Evolutionary conservation across 2,113 vertebrate species (phyloP).

Genomic region (Myotis davidii): DNA sequence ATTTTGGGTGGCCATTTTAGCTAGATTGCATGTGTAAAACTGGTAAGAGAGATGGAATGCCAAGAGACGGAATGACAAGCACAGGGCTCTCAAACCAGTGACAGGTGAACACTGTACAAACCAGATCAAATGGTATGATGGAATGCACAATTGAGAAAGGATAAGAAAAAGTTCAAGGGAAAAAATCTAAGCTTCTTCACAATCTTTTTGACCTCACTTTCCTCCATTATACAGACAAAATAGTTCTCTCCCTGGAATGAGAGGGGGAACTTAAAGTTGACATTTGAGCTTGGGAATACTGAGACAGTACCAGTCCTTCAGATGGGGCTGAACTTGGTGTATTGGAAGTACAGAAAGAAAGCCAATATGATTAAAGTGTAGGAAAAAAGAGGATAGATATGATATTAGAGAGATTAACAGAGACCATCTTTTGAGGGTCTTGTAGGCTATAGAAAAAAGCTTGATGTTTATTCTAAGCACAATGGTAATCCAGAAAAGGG

Average conservation of each 20-base stretch:
- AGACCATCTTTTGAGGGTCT: not conserved
- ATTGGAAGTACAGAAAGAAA: not conserved
- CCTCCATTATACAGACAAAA: not conserved
- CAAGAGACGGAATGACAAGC: not conserved
- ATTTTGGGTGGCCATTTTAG: slow-evolving; percentile 4
- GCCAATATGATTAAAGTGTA: not conserved
- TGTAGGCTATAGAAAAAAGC: not conserved
- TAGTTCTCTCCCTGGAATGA: not conserved
- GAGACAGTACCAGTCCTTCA: not conserved
- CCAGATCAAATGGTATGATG: not conserved
- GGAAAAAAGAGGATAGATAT: not conserved
- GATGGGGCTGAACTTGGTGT: not conserved
- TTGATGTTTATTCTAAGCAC: slow-evolving; percentile 31
- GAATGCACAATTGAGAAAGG: not conserved
- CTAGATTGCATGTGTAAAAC: not conserved
- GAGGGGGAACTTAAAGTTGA: not conserved
- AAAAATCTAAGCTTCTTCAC: not conserved
- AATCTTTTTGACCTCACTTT: not conserved
- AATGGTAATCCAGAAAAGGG: not conserved
- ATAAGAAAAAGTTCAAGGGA: slow-evolving; percentile 3
- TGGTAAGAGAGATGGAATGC: not conserved
- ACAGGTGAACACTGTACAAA: not conserved
- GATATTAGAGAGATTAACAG: not conserved
- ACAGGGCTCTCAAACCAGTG: not conserved
- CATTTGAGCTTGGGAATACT: slow-evolving; percentile 20